Evolutionary conservation across 1,140 invertebrate genomes (phyloP).

Genomic region (Hypothenemus hampei): DNA sequence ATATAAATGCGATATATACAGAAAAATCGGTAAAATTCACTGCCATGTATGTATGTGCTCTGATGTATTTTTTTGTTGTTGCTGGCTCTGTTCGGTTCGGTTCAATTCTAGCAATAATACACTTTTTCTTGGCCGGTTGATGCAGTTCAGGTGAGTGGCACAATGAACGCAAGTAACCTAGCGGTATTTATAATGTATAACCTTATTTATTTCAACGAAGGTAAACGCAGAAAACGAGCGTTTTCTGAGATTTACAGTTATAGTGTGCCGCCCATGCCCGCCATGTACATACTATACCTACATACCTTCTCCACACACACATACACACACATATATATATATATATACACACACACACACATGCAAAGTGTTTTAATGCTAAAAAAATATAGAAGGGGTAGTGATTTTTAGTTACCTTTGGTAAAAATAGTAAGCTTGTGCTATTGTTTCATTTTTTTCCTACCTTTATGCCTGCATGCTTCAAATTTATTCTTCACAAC

Average conservation of each 20-base stretch:
- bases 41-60: slow-evolving; percentile 38
- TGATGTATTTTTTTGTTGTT: too few species aligned
- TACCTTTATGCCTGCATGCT: too few species aligned
- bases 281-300: too few species aligned
- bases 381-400: neutral
- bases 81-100: too few species aligned
- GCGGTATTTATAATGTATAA: slow-evolving; percentile 38
- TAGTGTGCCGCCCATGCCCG: slow-evolving; percentile 3
- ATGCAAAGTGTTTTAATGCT: too few species aligned
- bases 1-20: neutral
- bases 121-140: slow-evolving; percentile 42
- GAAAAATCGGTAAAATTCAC: slow-evolving; percentile 36
- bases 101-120: slow-evolving; percentile 40
- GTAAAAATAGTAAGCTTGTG: neutral
- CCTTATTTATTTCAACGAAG: slow-evolving; percentile 42
- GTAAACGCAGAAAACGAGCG: slow-evolving; percentile 25
- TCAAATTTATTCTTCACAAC: too few species aligned
- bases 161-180: slow-evolving; percentile 42
- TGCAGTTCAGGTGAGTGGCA: slow-evolving; percentile 45
- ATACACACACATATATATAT: too few species aligned
- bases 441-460: too few species aligned
- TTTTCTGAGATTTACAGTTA: slow-evolving; percentile 24
- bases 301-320: neutral
- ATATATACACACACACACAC: too few species aligned
- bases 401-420: neutral